Conservation (phyloP, 2,113 vertebrate genomes). For the Lipophrys pholis region DNA sequence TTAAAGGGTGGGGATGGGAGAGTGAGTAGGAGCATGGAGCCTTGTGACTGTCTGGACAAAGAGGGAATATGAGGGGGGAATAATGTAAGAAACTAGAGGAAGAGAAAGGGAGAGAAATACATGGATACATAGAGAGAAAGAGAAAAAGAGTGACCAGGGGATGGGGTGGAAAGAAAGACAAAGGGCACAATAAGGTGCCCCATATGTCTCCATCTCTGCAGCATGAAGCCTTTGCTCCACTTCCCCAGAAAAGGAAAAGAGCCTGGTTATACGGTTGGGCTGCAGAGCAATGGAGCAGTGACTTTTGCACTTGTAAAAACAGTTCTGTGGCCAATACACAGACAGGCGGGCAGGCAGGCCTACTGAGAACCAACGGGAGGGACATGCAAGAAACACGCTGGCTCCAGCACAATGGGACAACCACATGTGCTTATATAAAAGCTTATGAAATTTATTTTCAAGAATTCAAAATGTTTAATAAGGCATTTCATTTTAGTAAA, state of each 20-base stretch:
- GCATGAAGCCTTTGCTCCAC: conserved; percentile 60
- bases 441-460: conserved; percentile 3
- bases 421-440: conserved; percentile 21
- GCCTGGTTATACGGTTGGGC: conserved; percentile 79
- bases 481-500: conserved; percentile 12
- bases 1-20: conserved; percentile 51
- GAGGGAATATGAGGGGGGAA: conserved; percentile 45
- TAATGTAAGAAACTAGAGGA: conserved; percentile 34
- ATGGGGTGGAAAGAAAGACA: background rate
- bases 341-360: conserved; percentile 64
- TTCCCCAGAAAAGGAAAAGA: conserved; percentile 76
- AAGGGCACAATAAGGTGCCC: conserved; percentile 36
- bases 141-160: background rate
- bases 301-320: conserved; percentile 83
- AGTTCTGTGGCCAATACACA: conserved; percentile 74
- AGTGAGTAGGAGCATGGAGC: conserved; percentile 17
- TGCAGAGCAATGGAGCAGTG: conserved; percentile 81
- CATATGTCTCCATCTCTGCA: conserved; percentile 40
- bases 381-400: conserved; percentile 46
- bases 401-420: conserved; percentile 33
- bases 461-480: conserved; percentile 29
- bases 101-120: conserved; percentile 8
- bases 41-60: conserved; percentile 58
- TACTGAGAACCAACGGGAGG: conserved; percentile 62
- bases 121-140: conserved; percentile 5